Evolutionary conservation across 2,797 vertebrate genomes (phyloP).

Genomic region (Arnoldichthys spilopterus): DNA sequence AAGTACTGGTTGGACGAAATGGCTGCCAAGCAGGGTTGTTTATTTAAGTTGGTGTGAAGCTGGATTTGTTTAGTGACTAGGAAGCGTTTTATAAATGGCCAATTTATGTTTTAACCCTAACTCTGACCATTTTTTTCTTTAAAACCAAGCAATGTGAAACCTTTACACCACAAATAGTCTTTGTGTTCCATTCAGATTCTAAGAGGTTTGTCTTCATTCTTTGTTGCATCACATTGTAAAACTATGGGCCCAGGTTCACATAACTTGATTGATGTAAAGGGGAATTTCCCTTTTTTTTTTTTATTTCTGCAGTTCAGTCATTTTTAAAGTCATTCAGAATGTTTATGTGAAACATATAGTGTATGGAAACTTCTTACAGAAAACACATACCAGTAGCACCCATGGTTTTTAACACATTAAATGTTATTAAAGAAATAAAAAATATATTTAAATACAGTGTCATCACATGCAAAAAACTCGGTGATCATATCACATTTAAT

Average conservation of each 20-base stretch:
- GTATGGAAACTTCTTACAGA: too few relatives aligned
- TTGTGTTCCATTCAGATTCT: neutral
- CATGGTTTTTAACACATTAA: too few relatives aligned
- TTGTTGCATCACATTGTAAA: neutral
- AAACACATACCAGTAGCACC: too few relatives aligned
- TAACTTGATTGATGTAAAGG: neutral
- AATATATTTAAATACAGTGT: too few relatives aligned
- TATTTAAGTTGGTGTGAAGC: slow-evolving; percentile 41
- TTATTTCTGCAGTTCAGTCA: neutral
- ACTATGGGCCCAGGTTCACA: neutral
- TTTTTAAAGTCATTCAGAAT: too few relatives aligned
- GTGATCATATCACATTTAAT: too few relatives aligned
- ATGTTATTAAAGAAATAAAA: too few relatives aligned
- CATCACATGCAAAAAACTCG: too few relatives aligned
- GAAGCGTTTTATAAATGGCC: slow-evolving; percentile 33
- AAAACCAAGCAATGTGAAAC: neutral
- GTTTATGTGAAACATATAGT: too few relatives aligned
- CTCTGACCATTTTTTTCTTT: slow-evolving; percentile 65
- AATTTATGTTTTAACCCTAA: slow-evolving; percentile 48
- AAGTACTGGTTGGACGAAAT: slow-evolving; percentile 34
- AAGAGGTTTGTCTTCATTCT: neutral
- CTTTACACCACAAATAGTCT: neutral
- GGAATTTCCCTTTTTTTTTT: neutral
- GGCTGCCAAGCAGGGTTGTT: slow-evolving; percentile 40
- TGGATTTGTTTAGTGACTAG: slow-evolving; percentile 40